Evolutionary conservation across 2,797 vertebrate species (phyloP).

Genomic region (Bradypus variegatus): DNA sequence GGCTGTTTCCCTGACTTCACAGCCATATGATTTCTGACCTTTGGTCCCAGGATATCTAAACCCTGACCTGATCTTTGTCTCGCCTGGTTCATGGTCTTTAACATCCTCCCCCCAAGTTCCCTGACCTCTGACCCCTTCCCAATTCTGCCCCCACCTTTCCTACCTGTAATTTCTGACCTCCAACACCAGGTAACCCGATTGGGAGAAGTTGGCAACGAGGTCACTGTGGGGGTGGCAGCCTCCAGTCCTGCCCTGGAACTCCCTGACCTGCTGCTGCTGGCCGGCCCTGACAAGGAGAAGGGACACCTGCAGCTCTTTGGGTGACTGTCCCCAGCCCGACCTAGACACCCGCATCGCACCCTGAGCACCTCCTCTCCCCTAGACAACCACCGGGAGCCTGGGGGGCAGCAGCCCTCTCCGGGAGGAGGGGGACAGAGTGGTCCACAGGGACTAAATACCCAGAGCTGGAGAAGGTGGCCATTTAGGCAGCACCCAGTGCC

Average conservation of each 20-base stretch:
- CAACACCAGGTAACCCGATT: slow-evolving; percentile 60
- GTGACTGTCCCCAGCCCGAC: slow-evolving; percentile 51
- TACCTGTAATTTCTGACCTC: slow-evolving; percentile 7
- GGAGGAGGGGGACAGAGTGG: neutral
- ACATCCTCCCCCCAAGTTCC: neutral
- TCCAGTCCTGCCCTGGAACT: slow-evolving; percentile 64
- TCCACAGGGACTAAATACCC: neutral
- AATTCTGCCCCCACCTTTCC: neutral
- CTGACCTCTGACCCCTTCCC: neutral
- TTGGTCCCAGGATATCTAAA: neutral
- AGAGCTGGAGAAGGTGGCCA: neutral
- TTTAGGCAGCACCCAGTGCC: neutral
- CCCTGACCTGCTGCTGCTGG: slow-evolving; percentile 68
- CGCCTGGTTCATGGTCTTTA: neutral
- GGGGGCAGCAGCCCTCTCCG: neutral
- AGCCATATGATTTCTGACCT: neutral
- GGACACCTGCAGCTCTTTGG: slow-evolving; percentile 60
- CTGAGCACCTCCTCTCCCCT: neutral
- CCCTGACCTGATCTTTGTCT: neutral
- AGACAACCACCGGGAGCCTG: neutral
- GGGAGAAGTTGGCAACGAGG: slow-evolving; percentile 68
- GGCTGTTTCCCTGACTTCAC: too few relatives aligned
- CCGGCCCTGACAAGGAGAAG: slow-evolving; percentile 48
- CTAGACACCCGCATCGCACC: neutral
- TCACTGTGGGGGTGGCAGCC: slow-evolving; percentile 71